phyloP scores from a whole-genome alignment of 2,888 invertebrate species.

The Celastrina argiolus region DNA sequence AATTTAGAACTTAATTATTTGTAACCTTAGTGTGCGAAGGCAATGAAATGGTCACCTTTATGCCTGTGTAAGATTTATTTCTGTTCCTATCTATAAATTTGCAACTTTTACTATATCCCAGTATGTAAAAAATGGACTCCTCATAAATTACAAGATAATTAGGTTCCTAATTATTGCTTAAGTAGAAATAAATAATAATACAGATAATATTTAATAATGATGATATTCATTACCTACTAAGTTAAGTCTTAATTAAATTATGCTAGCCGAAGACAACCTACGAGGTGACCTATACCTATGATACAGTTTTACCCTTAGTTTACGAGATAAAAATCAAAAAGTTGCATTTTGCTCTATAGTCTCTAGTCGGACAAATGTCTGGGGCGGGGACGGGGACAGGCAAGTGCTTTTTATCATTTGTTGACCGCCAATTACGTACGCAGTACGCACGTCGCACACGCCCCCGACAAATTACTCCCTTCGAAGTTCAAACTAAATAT shows the following conservation, averaged over 20 bases:
- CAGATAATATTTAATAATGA: too few relatives aligned
- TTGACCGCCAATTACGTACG: conserved; percentile 57
- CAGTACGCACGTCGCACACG: conserved; percentile 40
- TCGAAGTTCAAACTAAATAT: conserved; percentile 35
- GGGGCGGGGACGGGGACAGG: conserved; percentile 41
- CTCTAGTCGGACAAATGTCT: conserved; percentile 34
- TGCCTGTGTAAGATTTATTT: background rate
- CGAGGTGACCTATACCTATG: too few relatives aligned
- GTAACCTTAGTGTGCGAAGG: background rate
- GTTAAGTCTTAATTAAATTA: too few relatives aligned
- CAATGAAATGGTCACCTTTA: conserved; percentile 7
- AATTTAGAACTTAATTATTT: background rate
- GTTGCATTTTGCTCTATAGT: background rate
- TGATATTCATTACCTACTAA: too few relatives aligned
- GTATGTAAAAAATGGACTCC: background rate
- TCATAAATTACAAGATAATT: background rate
- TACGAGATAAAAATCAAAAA: background rate
- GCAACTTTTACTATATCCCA: background rate
- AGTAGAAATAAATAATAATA: too few relatives aligned
- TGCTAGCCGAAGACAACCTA: too few relatives aligned
- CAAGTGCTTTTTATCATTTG: conserved; percentile 50
- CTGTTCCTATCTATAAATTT: background rate
- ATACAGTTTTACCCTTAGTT: background rate
- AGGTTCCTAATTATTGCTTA: background rate
- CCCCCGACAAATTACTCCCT: conserved; percentile 60